Conservation (phyloP, 64 coral and sea anemone species). For the Exaiptasia diaphana region DNA sequence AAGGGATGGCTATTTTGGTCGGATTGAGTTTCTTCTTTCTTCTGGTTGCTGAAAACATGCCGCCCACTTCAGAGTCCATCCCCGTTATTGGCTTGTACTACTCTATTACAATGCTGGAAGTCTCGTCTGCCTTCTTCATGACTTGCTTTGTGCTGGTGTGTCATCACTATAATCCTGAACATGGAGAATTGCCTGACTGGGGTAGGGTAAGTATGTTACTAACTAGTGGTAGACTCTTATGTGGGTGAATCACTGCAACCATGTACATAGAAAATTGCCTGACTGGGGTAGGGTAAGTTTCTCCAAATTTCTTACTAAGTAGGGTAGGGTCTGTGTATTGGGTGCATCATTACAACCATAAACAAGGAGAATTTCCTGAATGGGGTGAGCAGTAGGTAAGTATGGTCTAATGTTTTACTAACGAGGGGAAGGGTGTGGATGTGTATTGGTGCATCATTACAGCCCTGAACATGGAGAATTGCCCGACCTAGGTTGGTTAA, state of each 20-base stretch:
- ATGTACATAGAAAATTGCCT: too few species aligned
- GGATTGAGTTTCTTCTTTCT: slow-evolving; percentile 82
- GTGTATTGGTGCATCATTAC: slow-evolving; percentile 64
- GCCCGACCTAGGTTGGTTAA: slow-evolving; percentile 56
- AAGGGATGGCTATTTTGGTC: slow-evolving; percentile 81
- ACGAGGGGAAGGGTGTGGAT: too few species aligned
- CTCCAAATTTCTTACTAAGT: too few species aligned
- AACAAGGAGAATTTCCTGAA: too few species aligned
- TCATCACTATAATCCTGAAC: slow-evolving; percentile 66
- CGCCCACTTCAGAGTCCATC: slow-evolving; percentile 65
- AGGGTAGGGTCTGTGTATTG: too few species aligned
- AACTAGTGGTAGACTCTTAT: not conserved
- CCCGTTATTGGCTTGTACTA: slow-evolving; percentile 69
- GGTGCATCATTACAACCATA: too few species aligned
- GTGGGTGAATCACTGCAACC: too few species aligned
- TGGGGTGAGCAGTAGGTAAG: too few species aligned
- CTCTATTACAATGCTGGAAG: slow-evolving; percentile 69
- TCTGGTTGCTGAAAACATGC: slow-evolving; percentile 82
- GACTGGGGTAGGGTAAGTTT: too few species aligned
- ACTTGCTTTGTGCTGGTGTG: slow-evolving; percentile 70
- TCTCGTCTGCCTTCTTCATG: slow-evolving; percentile 80
- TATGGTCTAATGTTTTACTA: too few species aligned
- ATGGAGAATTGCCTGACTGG: slow-evolving; percentile 73
- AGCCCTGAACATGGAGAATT: slow-evolving; percentile 68
- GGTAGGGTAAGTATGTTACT: slow-evolving; percentile 14